Conservation (phyloP, 2,888 invertebrate species). For the Epistrophe eligans region DNA sequence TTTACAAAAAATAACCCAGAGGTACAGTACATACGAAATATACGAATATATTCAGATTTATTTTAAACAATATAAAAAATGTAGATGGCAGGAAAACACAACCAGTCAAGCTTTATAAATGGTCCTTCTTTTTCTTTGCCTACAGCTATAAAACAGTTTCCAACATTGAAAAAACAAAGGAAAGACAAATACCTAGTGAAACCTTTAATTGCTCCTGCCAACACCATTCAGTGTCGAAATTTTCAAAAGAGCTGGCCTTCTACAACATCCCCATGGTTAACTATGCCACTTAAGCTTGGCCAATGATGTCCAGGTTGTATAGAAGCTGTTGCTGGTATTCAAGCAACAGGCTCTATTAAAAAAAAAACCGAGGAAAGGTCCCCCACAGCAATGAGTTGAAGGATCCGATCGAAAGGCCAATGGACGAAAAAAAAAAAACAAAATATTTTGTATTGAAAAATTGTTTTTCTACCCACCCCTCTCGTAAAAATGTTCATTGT, state of each 20-base stretch:
- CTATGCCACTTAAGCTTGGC: slow-evolving; percentile 40
- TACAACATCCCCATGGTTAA: slow-evolving; percentile 12
- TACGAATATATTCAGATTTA: too few relatives aligned
- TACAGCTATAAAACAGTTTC: background rate
- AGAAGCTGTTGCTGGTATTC: slow-evolving; percentile 20
- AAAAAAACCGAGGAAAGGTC: slow-evolving; percentile 1
- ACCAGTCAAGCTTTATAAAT: slow-evolving; percentile 54
- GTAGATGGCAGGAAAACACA: background rate
- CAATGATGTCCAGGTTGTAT: slow-evolving; percentile 14
- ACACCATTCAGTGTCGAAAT: slow-evolving; percentile 47
- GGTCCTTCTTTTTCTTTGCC: background rate
- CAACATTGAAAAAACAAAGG: slow-evolving; percentile 12
- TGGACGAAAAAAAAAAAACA: background rate
- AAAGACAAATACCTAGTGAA: slow-evolving; percentile 12
- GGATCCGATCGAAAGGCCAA: background rate
- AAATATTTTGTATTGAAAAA: slow-evolving; percentile 41
- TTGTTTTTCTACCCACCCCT: background rate
- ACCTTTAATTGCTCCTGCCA: slow-evolving; percentile 49
- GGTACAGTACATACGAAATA: too few relatives aligned
- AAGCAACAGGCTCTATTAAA: slow-evolving; percentile 62
- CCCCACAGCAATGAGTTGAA: background rate
- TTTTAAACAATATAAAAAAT: background rate
- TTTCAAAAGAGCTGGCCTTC: slow-evolving; percentile 37
- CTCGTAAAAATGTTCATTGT: background rate
- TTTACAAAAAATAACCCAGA: too few relatives aligned